Percentiles rank a stretch among this genome's conserved stretches.
Conservation (phyloP, 2,888 invertebrate genomes). For the Serrognathus titanus region DNA sequence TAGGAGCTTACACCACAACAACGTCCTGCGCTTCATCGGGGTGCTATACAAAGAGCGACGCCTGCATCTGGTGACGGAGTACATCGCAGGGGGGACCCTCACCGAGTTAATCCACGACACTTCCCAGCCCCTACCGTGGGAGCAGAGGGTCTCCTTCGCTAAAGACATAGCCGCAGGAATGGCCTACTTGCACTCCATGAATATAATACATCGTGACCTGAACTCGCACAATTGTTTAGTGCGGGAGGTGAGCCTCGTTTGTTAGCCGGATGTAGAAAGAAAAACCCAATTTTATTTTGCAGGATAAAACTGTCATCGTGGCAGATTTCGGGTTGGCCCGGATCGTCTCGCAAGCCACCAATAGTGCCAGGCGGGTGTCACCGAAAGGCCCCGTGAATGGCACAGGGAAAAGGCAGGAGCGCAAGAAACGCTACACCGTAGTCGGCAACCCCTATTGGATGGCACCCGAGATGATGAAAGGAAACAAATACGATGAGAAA, state of each 20-base stretch:
- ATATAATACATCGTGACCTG: constrained; percentile 91
- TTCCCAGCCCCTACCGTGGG: constrained; percentile 69
- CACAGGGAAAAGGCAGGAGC: constrained; percentile 54
- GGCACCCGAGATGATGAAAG: constrained; percentile 99
- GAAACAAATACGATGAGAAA: constrained; percentile 92
- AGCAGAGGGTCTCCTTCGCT: constrained; percentile 77
- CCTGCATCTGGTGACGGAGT: constrained; percentile 89
- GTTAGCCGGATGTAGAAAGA: no score
- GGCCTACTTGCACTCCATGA: constrained; percentile 91
- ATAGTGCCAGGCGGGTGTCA: constrained; percentile 40
- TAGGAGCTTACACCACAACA: constrained; percentile 82
- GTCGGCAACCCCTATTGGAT: constrained; percentile 98
- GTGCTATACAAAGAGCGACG: constrained; percentile 91
- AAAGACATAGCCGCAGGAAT: constrained; percentile 91
- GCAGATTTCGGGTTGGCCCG: constrained; percentile 94
- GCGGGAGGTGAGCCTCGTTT: constrained; percentile 59
- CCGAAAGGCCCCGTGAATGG: constrained; percentile 33
- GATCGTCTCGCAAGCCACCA: constrained; percentile 60
- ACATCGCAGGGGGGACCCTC: constrained; percentile 86
- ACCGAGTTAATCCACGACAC: constrained; percentile 79
- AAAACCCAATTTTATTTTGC: constrained; percentile 22
- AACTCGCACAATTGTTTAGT: constrained; percentile 95
- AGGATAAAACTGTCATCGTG: constrained; percentile 88
- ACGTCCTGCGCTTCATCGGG: constrained; percentile 88
- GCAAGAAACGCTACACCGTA: constrained; percentile 89